A percentile compares a stretch with the other conserved stretches of the same genome.
Evolutionary conservation across 2,888 invertebrate genomes (phyloP).

Genomic region (Amphipoea lucens): DNA sequence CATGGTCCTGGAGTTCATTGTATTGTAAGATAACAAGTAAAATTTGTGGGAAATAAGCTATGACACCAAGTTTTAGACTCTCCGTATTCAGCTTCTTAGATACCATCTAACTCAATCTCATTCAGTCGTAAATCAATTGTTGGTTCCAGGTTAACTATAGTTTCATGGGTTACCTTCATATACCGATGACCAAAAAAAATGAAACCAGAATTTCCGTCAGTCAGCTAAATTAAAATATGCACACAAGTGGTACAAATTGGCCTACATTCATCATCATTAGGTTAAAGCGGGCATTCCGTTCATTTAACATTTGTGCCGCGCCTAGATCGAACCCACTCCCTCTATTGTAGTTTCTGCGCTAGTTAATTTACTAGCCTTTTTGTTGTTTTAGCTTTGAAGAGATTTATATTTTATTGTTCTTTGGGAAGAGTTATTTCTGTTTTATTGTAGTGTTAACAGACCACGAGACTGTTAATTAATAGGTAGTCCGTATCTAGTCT

Average conservation of each 20-base stretch:
- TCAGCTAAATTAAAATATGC: slow-evolving; percentile 62
- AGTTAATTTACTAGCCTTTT: slow-evolving; percentile 61
- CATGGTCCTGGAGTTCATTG: background rate
- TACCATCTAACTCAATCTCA: background rate
- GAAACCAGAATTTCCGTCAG: slow-evolving; percentile 42
- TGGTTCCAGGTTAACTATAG: background rate
- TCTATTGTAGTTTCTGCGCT: slow-evolving; percentile 53
- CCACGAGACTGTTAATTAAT: background rate
- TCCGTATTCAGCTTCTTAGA: background rate
- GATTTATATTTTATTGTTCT: slow-evolving; percentile 28
- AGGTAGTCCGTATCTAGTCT: background rate
- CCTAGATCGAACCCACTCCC: slow-evolving; percentile 64
- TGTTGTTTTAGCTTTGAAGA: slow-evolving; percentile 35
- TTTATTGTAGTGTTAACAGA: background rate
- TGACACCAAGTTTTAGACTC: background rate
- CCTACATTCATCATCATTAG: slow-evolving; percentile 61
- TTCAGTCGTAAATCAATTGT: background rate
- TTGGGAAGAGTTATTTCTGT: background rate
- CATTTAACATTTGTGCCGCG: slow-evolving; percentile 66
- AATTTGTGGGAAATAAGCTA: background rate
- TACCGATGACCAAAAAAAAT: slow-evolving; percentile 12
- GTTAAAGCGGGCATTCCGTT: slow-evolving; percentile 61
- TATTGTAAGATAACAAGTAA: background rate
- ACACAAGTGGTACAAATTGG: slow-evolving; percentile 63
- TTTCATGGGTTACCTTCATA: background rate